Evolutionary conservation across 2,888 invertebrate genomes (phyloP), one percentile per base, ranked within the genome.

Genomic region (Hyles lineata): DNA sequence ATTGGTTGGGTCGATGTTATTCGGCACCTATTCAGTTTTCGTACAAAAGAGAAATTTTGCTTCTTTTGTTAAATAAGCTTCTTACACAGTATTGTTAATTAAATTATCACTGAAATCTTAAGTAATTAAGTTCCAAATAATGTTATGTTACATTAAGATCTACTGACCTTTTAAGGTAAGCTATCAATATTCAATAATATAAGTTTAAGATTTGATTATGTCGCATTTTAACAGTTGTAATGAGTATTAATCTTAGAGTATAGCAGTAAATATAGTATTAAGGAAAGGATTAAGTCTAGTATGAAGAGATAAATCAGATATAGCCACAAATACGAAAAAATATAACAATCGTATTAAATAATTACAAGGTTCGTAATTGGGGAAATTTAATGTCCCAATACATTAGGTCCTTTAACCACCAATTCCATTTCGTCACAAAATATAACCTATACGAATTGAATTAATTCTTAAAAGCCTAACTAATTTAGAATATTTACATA

Each of bases 401-500:
- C 23, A 72, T 70, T 70, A 74, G 70, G 61, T 69, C 55, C 73
- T 70, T 35, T 67, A 32, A 29, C 55, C 60, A 67, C 69, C 35
- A 71, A 70, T 58, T 43, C 29, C 43, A 62, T 70, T 72, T 74
- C 71, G 67, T 80, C 72, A 77, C 76, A 79, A 74, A 75, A 73
- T 75, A 75, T 59, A 74, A 69, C 74, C 73, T 75, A 81, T 15
- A 23, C 63, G 72, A 73, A 78, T 70, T 9, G 71, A 78, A 81
- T 75, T 69, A 70, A 76, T 73, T 72, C 73, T 75, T 80, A 73
- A 74, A 79, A 77, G 77, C 74, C 74, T 72, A 72, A 50, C 70
- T 72, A 70, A 29, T 50, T 79, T 78, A 76, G 72, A 81, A 80
- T 83, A 89, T 87, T 82, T 88, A 88, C 85, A 88, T 79, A 80